Evolutionary conservation across 2,113 vertebrate genomes (phyloP).

Genomic region (Piliocolobus tephrosceles): DNA sequence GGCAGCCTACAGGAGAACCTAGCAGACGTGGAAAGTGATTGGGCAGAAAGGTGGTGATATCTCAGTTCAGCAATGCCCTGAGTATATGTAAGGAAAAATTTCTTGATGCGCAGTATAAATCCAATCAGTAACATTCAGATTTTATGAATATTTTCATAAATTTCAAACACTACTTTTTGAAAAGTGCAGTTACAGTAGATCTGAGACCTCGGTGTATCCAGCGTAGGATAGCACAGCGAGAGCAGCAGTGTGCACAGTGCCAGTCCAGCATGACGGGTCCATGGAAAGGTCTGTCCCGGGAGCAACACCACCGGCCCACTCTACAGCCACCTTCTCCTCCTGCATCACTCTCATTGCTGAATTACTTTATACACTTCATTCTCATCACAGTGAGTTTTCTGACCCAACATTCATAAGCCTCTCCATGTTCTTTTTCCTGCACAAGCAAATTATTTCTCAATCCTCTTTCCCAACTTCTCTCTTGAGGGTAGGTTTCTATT

Average conservation of each 20-base stretch:
- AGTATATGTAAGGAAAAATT: neutral
- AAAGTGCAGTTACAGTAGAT: neutral
- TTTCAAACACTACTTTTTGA: neutral
- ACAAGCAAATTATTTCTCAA: neutral
- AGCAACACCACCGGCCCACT: neutral
- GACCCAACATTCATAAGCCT: neutral
- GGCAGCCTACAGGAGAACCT: neutral
- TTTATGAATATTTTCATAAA: neutral
- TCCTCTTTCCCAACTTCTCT: neutral
- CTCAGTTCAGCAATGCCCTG: neutral
- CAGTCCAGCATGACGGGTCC: fast-evolving
- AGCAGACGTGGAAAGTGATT: neutral
- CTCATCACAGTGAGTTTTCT: neutral
- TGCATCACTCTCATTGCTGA: fast-evolving
- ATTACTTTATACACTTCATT: neutral
- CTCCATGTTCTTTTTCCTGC: neutral
- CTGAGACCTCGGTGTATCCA: neutral
- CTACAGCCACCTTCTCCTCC: no score
- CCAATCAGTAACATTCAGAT: neutral
- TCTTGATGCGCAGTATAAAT: neutral
- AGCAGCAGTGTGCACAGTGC: neutral
- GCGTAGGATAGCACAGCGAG: neutral
- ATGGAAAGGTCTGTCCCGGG: no score
- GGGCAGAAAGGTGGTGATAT: neutral
- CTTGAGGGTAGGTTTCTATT: neutral